These are phyloP conservation scores for Rhyacophila brunnea DNA, from an alignment of 1,140 invertebrate genomes.

Conservation along the genomic window DNA sequence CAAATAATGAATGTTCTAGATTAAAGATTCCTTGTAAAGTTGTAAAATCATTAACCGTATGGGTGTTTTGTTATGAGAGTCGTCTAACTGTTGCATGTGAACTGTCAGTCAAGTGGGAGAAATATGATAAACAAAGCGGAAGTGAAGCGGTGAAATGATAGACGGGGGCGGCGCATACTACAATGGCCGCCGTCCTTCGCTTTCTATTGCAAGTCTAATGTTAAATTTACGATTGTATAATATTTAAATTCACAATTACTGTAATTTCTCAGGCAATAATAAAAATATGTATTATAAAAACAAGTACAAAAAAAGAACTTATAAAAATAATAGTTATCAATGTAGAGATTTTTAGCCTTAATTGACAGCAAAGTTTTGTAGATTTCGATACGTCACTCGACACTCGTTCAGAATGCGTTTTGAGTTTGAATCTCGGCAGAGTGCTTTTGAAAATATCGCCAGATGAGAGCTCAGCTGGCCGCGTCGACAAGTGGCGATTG, in stretches of 20 bases:
- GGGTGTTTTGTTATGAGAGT: background rate
- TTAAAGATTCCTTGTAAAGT: conserved; percentile 14
- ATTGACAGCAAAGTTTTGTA: conserved; percentile 6
- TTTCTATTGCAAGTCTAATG: conserved; percentile 18
- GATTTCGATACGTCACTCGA: background rate
- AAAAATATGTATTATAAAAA: conserved; percentile 29
- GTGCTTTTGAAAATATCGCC: conserved; percentile 28
- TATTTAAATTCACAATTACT: conserved; percentile 12
- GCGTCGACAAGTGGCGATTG: conserved; percentile 12
- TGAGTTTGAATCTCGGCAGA: conserved; percentile 35
- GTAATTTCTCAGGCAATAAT: conserved; percentile 35
- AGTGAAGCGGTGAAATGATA: background rate
- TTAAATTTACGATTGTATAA: conserved; percentile 4
- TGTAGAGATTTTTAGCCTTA: conserved; percentile 22
- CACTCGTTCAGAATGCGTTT: conserved; percentile 1
- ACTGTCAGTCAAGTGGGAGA: background rate
- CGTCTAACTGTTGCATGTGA: background rate
- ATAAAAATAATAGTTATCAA: conserved; percentile 22
- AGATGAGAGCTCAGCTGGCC: conserved; percentile 34
- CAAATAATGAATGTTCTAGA: conserved; percentile 39
- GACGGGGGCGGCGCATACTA: background rate
- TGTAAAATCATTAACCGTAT: conserved; percentile 24
- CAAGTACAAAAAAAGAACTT: conserved; percentile 28
- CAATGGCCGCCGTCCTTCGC: background rate
- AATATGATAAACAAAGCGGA: too few species aligned